Evolutionary conservation across 2,888 invertebrate genomes (phyloP).

Genomic region (Drosophila quinaria): DNA sequence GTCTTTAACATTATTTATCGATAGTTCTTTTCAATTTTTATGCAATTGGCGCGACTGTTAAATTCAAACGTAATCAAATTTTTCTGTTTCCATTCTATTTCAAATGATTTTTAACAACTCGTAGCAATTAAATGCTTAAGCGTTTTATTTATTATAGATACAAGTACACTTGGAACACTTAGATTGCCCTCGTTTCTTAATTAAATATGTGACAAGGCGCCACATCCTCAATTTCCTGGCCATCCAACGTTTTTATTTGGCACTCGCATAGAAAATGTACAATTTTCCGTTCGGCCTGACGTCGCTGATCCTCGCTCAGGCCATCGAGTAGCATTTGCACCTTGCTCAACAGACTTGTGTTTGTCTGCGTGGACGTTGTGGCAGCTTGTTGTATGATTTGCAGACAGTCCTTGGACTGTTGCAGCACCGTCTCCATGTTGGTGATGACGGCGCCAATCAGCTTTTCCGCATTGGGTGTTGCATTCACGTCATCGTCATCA

Average conservation of each 20-base stretch:
- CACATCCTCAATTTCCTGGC: conserved; percentile 81
- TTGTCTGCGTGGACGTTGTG: conserved; percentile 28
- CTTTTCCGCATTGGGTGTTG: conserved; percentile 62
- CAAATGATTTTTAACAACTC: conserved; percentile 2
- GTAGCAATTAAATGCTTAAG: conserved; percentile 5
- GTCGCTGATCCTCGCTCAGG: conserved; percentile 59
- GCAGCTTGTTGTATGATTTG: conserved; percentile 63
- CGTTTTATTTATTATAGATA: conserved; percentile 10
- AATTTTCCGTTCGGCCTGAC: conserved; percentile 80
- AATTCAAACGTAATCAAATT: background rate
- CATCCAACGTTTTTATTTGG: conserved; percentile 80
- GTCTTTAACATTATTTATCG: background rate
- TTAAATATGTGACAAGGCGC: conserved; percentile 64
- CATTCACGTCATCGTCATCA: conserved; percentile 7
- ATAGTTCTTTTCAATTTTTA: background rate
- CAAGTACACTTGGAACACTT: conserved; percentile 21
- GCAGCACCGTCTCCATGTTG: conserved; percentile 79
- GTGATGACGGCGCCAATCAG: conserved; percentile 69
- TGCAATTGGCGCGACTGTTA: background rate
- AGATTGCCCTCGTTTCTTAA: conserved; percentile 16
- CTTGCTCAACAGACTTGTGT: conserved; percentile 54
- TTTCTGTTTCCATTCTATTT: background rate
- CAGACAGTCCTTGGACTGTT: conserved; percentile 76
- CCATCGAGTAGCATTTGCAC: conserved; percentile 78
- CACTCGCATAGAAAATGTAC: conserved; percentile 83